Percentiles rank a stretch among this genome's conserved stretches.
Conservation (phyloP, 2,888 invertebrate genomes). For the Trichopria drosophilae region DNA sequence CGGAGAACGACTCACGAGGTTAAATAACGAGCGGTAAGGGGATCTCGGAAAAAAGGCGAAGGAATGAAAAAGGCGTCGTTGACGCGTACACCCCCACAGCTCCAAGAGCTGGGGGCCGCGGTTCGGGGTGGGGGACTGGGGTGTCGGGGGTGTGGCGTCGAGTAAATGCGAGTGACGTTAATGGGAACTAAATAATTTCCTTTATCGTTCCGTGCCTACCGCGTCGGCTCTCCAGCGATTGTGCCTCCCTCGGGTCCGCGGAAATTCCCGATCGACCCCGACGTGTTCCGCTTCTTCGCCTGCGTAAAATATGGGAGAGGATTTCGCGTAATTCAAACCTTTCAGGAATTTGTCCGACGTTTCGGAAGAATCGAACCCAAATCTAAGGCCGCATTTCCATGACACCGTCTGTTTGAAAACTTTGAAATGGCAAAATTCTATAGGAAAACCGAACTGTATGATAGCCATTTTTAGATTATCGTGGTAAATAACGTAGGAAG, state of each 20-base stretch:
- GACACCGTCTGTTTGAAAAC: no score
- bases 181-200: constrained; percentile 55
- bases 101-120: constrained; percentile 9
- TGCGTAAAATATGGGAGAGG: no score
- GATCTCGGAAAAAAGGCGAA: constrained; percentile 28
- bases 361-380: no score
- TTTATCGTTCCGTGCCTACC: constrained; percentile 42
- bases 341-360: no score
- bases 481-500: no score
- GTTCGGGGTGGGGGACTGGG: constrained; percentile 20
- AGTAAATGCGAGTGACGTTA: constrained; percentile 53
- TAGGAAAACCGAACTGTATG: no score
- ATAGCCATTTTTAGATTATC: no score
- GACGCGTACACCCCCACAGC: not conserved
- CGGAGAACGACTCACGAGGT: constrained; percentile 36
- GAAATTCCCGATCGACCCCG: no score
- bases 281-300: constrained; percentile 12
- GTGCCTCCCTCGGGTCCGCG: constrained; percentile 29
- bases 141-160: constrained; percentile 33
- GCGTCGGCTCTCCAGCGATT: constrained; percentile 30
- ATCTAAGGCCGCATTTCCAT: no score
- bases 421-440: no score
- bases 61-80: constrained; percentile 8
- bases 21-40: constrained; percentile 46
- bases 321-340: no score